Evolutionary conservation across 92 coral and sea anemone species (phyloP), one percentile per base, ranked within the genome.

Genomic region (Paramuricea clavata): DNA sequence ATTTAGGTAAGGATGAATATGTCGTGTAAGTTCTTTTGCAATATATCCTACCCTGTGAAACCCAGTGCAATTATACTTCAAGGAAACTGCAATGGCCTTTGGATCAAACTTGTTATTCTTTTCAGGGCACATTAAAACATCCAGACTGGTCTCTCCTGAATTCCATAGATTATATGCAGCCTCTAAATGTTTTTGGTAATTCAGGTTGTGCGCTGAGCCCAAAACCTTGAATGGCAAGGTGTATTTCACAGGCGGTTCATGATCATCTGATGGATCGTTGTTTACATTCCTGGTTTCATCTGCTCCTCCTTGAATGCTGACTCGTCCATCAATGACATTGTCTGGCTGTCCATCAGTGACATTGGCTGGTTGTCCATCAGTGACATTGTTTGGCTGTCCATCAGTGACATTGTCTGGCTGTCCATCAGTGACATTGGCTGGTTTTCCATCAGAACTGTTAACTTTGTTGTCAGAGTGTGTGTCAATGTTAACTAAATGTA

Each of bases 11-110:
- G 78, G 78, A 72, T 1, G 78, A 72, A 72, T 72, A 34, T 72
- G 23, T 72, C 11, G 49, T 41, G 78, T 72, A 72, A 72, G 78
- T 23, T 72, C 78, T 41, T 42, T 36, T 72, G 78, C 78, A 72
- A 72, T 72, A 41, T 33, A 72, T 33, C 78, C 78, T 17, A 33
- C 78, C 23, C 78, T 72, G 78, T 72, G 78, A 72, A 72, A 72
- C 6, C 78, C 78, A 16, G 78, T 72, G 52, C 1, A 1, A 1
- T 16, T 16, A 72, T 72, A 72, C 23, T 72, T 72, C 78, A 72
- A 72, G 0, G 23, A 36, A 1, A 72, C 78, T 72, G 78, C 52
- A 72, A 72, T 72, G 78, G 78, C 78, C 6, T 72, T 72, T 0
- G 52, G 49, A 72, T 72, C 54, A 72, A 6, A 72, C 23, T 33